Conservation (phyloP, 2,797 vertebrate species). For the Melanogrammus aeglefinus region DNA sequence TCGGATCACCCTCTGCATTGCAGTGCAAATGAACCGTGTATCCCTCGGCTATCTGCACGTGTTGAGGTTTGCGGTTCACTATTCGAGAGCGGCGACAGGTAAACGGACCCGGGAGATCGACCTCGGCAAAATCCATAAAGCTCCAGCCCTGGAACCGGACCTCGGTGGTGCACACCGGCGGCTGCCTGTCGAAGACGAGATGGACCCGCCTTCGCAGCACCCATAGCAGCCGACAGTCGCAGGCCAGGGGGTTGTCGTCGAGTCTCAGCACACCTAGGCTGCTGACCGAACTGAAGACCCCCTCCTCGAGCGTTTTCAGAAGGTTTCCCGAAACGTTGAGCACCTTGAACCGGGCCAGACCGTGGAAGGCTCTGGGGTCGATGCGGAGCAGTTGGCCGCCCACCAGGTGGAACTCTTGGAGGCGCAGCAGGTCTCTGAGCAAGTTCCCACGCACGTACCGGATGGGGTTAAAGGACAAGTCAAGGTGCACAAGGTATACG, state of each 20-base stretch:
- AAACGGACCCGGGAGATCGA: slow-evolving; percentile 71
- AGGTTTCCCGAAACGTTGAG: slow-evolving; percentile 81
- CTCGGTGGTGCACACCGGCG: slow-evolving; percentile 73
- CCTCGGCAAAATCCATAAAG: slow-evolving; percentile 71
- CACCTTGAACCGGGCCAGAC: slow-evolving; percentile 68
- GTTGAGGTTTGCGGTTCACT: slow-evolving; percentile 60
- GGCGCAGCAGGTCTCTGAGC: slow-evolving; percentile 72
- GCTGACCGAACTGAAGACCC: slow-evolving; percentile 73
- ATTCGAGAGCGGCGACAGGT: slow-evolving; percentile 77
- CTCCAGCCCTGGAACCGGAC: slow-evolving; percentile 63
- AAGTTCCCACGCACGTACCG: slow-evolving; percentile 64
- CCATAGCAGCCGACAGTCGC: slow-evolving; percentile 88
- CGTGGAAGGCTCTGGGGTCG: slow-evolving; percentile 74
- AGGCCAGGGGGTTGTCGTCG: slow-evolving; percentile 80
- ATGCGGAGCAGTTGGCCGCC: slow-evolving; percentile 73
- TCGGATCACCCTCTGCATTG: slow-evolving; percentile 79
- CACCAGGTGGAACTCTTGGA: slow-evolving; percentile 80
- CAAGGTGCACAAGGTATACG: slow-evolving; percentile 78
- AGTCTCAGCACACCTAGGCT: slow-evolving; percentile 75
- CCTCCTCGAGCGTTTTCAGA: slow-evolving; percentile 77
- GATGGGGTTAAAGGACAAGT: slow-evolving; percentile 87
- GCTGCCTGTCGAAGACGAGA: slow-evolving; percentile 68
- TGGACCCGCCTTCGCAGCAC: slow-evolving; percentile 60
- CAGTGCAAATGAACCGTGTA: slow-evolving; percentile 75
- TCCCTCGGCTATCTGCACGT: slow-evolving; percentile 75